phyloP scores from a whole-genome alignment of 2,888 invertebrate species.

The Lithophane semibrunnea region DNA sequence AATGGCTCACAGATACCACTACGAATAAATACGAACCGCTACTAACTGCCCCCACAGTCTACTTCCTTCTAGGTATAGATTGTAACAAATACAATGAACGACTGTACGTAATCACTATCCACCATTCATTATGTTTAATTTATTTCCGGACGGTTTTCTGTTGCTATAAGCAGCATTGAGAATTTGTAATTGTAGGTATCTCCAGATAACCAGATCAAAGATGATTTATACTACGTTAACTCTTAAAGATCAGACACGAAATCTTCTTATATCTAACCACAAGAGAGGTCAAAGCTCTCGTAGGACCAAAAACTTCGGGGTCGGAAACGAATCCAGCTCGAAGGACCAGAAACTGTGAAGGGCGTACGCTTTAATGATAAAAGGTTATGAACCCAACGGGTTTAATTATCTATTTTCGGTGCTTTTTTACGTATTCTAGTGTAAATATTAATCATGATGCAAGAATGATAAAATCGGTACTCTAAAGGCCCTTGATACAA shows the following conservation, averaged over 20 bases:
- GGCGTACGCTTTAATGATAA: conserved; percentile 32
- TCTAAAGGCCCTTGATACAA: not conserved
- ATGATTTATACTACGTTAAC: conserved; percentile 1
- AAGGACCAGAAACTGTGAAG: conserved; percentile 25
- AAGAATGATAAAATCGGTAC: not conserved
- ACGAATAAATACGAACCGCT: not conserved
- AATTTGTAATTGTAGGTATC: not conserved
- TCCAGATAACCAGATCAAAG: not conserved
- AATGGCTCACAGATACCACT: not conserved
- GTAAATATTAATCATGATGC: not conserved
- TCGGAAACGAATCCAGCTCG: conserved; percentile 33
- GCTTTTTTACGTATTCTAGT: conserved; percentile 6
- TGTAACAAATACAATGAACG: not conserved
- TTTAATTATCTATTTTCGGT: conserved; percentile 26
- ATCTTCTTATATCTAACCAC: not conserved
- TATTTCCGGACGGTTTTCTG: not conserved
- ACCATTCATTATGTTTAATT: not conserved
- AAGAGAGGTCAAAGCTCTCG: conserved; percentile 14
- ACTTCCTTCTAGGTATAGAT: not conserved
- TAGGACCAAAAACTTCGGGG: conserved; percentile 11
- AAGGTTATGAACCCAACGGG: conserved; percentile 24
- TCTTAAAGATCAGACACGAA: not conserved
- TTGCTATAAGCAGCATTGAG: not conserved
- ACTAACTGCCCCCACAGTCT: not conserved
- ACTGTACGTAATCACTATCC: not conserved